Evolutionary conservation across 2,113 vertebrate species (phyloP), one percentile per base, ranked within the genome.

Genomic region (Nothocercus julius): DNA sequence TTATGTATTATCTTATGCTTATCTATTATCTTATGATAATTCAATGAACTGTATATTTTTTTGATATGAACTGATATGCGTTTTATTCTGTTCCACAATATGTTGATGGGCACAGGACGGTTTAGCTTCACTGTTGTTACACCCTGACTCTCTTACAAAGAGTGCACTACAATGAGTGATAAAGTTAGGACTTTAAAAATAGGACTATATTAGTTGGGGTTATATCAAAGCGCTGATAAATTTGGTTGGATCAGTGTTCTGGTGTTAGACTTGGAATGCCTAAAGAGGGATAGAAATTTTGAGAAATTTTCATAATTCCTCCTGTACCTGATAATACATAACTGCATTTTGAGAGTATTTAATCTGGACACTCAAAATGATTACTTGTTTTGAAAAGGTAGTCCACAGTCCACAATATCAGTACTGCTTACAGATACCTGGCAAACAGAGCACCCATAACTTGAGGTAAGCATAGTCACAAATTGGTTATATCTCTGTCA

Each of bases 1-100:
- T 53, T 78, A 25, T 68, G 44, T 44, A 44, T 44, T 44, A 16
- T 84, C 83, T 93, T 92, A 82, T 40, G 67, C 12, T 53, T 78
- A 25, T 68, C 15, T 44, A 44, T 44, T 44, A 16, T 84, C 83
- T 93, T 92, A 82, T 40, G 67, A 3, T 59, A 54, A 16, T 75
- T 93, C 77, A 86, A 66, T 40, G 66, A 94, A 54, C 1, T 21
- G 90, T 45, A 44, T 44, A 44, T 44, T 44, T 44, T 14, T 9
- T 47, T 47, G 4, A 47, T 47, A 47, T 47, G 34, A 80, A 75
- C 56, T 20, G 19, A 90, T 92, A 94, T 86, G 30, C 49, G 44
- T 69, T 97, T 92, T 92, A 92, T 90, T 89, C 54, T 88, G 11
- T 62, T 58, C 86, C 24, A 70, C 32, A 51, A 21, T 44, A 2